Evolutionary conservation across 92 coral and sea anemone genomes (phyloP).

Genomic region (Zoanthus gigantus): DNA sequence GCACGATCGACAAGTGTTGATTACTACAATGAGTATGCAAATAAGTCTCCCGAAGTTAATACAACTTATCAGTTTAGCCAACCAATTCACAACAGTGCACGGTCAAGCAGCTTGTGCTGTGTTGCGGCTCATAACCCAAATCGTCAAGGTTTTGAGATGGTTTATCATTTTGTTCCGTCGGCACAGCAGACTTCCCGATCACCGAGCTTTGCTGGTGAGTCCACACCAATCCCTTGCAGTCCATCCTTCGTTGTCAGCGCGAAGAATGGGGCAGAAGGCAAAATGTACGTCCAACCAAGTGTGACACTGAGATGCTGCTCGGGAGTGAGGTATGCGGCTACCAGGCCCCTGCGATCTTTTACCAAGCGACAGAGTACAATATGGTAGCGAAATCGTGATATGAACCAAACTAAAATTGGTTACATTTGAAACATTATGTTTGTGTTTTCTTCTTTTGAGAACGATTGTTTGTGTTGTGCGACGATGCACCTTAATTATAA

Average conservation of each 20-base stretch:
- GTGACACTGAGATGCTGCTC: conserved; percentile 35
- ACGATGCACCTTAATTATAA: too few relatives aligned
- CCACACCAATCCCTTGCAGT: background rate
- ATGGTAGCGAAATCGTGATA: conserved; percentile 46
- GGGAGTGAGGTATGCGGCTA: conserved; percentile 39
- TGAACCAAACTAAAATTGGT: background rate
- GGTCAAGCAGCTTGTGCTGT: conserved; percentile 30
- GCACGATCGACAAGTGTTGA: conserved; percentile 16
- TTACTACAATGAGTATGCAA: conserved; percentile 2
- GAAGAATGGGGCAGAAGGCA: background rate
- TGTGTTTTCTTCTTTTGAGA: too few relatives aligned
- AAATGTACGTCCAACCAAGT: conserved; percentile 8
- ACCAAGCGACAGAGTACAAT: conserved; percentile 72
- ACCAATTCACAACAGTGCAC: conserved; percentile 10
- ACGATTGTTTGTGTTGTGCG: too few relatives aligned
- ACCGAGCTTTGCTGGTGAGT: conserved; percentile 1
- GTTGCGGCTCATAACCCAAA: conserved; percentile 10
- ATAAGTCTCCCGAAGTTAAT: background rate
- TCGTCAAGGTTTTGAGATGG: conserved; percentile 3
- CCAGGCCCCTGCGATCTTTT: conserved; percentile 58
- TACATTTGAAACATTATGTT: too few relatives aligned
- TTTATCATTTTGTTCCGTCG: conserved; percentile 22
- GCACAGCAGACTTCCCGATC: conserved; percentile 8
- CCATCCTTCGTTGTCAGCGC: conserved; percentile 19
- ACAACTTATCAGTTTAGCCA: background rate